A percentile compares a stretch with the other conserved stretches of the same genome.
Evolutionary conservation across 2,797 vertebrate genomes (phyloP).

Genomic region (Darevskia mixta): DNA sequence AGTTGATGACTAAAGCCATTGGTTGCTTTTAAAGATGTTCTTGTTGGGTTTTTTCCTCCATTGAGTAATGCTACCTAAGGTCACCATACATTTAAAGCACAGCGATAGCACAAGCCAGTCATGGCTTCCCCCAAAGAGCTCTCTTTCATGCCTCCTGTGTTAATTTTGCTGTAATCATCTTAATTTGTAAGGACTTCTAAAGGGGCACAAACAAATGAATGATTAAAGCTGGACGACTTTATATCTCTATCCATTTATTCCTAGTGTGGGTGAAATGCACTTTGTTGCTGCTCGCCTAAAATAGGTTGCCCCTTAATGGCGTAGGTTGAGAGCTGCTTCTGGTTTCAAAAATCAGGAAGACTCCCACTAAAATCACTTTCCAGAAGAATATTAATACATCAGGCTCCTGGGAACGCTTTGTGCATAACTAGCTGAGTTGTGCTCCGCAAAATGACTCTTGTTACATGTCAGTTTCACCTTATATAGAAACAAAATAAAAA

Average conservation of each 20-base stretch:
- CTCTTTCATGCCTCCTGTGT: not conserved
- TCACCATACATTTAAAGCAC: no score
- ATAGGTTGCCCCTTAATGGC: not conserved
- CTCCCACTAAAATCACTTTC: not conserved
- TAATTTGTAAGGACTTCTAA: not conserved
- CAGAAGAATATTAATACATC: not conserved
- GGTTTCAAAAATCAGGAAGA: not conserved
- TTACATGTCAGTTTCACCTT: not conserved
- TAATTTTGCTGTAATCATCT: constrained; percentile 26
- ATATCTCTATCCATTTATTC: not conserved
- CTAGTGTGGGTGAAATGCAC: accelerated
- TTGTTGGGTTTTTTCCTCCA: accelerated
- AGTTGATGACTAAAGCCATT: accelerated
- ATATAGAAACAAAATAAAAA: not conserved
- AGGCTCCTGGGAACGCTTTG: not conserved
- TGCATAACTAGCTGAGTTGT: not conserved
- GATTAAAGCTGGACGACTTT: constrained; percentile 48
- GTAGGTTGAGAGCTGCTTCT: not conserved
- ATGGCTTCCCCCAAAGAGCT: no score
- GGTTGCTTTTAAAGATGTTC: not conserved
- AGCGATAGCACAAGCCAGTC: no score
- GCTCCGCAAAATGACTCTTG: not conserved
- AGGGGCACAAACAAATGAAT: constrained; percentile 60
- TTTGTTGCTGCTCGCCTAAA: not conserved
- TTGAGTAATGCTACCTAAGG: not conserved